These are phyloP conservation scores for Mergus octosetaceus DNA, from an alignment of 2,797 vertebrate genomes.

Conservation along the genomic window DNA sequence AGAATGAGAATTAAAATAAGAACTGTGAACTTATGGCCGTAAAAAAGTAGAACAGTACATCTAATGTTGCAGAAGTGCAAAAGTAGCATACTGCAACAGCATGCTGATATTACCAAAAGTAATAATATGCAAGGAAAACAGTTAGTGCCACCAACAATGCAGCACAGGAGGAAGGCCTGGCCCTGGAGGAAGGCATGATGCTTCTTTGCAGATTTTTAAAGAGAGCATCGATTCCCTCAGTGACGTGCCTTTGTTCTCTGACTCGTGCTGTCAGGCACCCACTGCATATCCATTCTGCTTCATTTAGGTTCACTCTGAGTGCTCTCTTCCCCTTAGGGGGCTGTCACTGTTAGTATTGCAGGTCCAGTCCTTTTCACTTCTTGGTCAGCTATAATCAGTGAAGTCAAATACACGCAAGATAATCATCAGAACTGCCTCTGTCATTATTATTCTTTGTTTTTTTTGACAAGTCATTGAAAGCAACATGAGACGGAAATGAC, in stretches of 20 bases:
- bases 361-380: background rate
- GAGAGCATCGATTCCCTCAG: background rate
- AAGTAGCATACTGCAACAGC: background rate
- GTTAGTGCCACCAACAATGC: background rate
- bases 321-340: background rate
- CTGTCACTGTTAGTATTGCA: background rate
- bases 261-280: background rate
- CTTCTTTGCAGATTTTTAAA: background rate
- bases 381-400: background rate
- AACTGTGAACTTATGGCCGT: background rate
- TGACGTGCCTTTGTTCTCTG: background rate
- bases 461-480: background rate
- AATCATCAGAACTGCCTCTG: background rate
- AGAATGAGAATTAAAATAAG: slow-evolving; percentile 16
- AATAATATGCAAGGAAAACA: background rate
- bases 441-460: background rate
- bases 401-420: background rate
- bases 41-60: background rate
- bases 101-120: background rate
- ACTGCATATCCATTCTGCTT: background rate
- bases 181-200: background rate
- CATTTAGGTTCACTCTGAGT: background rate
- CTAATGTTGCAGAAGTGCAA: background rate
- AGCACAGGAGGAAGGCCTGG: background rate
- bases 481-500: background rate